These are phyloP conservation scores for Drosophila parthenogenetica DNA, from an alignment of 2,888 invertebrate genomes.

Conservation along the genomic window DNA sequence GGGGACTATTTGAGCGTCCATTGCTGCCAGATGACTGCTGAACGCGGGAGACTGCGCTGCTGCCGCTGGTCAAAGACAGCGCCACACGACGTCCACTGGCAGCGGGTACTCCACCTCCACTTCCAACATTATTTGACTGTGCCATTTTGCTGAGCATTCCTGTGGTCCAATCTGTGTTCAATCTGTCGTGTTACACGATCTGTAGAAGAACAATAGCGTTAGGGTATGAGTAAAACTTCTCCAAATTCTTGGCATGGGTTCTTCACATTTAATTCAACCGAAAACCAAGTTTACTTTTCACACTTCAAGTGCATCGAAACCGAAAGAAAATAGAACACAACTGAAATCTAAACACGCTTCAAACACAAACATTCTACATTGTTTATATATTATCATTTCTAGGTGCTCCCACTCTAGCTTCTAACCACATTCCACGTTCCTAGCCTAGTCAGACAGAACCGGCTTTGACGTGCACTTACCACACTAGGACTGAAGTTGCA, in stretches of 20 bases:
- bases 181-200: constrained; percentile 41
- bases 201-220: constrained; percentile 41
- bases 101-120: constrained; percentile 39
- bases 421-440: constrained; percentile 69
- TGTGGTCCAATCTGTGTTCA: constrained; percentile 5
- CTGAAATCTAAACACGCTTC: constrained; percentile 38
- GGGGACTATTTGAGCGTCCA: constrained; percentile 66
- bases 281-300: constrained; percentile 2
- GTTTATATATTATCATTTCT: constrained; percentile 40
- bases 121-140: constrained; percentile 66
- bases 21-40: constrained; percentile 60
- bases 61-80: constrained; percentile 46
- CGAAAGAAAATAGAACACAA: constrained; percentile 19
- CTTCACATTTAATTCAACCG: background rate
- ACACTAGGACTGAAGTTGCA: constrained; percentile 38
- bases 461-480: constrained; percentile 63
- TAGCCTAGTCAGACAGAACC: constrained; percentile 43
- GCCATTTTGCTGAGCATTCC: constrained; percentile 81
- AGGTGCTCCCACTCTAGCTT: constrained; percentile 4
- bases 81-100: constrained; percentile 64
- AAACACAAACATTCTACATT: constrained; percentile 29
- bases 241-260: constrained; percentile 1
- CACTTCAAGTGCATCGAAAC: constrained; percentile 52
- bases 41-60: constrained; percentile 45
- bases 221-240: background rate